Percentiles rank a stretch among this genome's conserved stretches.
Evolutionary conservation across 2,113 vertebrate genomes (phyloP).

Genomic region (Vombatus ursinus): DNA sequence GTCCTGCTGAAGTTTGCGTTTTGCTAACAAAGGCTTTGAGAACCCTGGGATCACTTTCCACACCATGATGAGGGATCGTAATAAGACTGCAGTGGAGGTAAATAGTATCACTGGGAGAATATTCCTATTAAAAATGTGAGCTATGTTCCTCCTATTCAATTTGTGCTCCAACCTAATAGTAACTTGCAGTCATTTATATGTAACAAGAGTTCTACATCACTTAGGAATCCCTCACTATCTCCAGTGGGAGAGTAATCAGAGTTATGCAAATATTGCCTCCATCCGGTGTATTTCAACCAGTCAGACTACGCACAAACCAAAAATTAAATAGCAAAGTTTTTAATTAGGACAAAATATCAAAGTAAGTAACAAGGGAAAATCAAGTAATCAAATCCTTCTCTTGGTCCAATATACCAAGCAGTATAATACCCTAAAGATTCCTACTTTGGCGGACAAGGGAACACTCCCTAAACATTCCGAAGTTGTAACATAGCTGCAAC

Average conservation of each 20-base stretch:
- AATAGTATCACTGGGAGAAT: not conserved
- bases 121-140: not conserved
- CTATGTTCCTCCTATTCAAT: not conserved
- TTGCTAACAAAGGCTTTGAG: not conserved
- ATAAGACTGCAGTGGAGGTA: not conserved
- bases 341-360: not conserved
- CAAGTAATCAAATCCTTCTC: not conserved
- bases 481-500: not conserved
- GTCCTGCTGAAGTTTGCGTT: not conserved
- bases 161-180: not conserved
- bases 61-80: not conserved
- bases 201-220: not conserved
- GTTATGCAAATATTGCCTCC: not conserved
- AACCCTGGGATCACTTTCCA: not conserved
- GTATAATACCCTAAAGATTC: not conserved
- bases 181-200: not conserved
- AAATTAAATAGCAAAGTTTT: not conserved
- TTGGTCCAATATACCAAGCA: not conserved
- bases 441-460: not conserved
- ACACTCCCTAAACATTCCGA: not conserved
- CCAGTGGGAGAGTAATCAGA: not conserved
- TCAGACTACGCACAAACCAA: not conserved
- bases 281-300: not conserved
- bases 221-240: not conserved
- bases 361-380: not conserved